Conservation (phyloP, 1,140 invertebrate genomes). For the Drosophila nasuta region DNA sequence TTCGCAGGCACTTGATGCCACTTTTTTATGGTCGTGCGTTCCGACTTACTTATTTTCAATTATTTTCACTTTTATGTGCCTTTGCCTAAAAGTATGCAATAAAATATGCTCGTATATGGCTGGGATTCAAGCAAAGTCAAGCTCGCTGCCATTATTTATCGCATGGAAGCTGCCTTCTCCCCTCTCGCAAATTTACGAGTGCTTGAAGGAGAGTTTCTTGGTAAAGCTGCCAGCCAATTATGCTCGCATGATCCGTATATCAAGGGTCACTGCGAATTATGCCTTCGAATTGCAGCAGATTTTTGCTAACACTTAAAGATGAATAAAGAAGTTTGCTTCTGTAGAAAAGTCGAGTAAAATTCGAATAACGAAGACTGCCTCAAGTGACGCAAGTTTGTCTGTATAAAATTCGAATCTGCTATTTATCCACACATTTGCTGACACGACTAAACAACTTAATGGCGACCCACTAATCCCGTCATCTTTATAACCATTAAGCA, state of each 20-base stretch:
- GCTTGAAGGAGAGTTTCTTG: background rate
- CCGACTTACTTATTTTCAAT: conserved; percentile 38
- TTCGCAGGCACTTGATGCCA: background rate
- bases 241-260: conserved; percentile 1
- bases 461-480: background rate
- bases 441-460: conserved; percentile 13
- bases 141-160: conserved; percentile 11
- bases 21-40: conserved; percentile 17
- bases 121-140: conserved; percentile 2
- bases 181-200: background rate
- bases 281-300: background rate
- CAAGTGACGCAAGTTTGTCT: no score
- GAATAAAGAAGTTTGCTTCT: no score
- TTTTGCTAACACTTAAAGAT: no score
- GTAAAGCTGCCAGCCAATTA: background rate
- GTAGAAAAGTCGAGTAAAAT: no score
- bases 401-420: no score
- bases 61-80: conserved; percentile 29
- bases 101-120: conserved; percentile 34
- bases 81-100: conserved; percentile 33
- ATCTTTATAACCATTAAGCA: conserved; percentile 19
- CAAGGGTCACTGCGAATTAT: conserved; percentile 1
- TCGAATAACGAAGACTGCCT: no score
- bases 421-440: background rate
- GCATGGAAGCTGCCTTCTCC: background rate